These are phyloP conservation scores for Protodeltote pygarga DNA, from an alignment of 2,888 invertebrate genomes.

Conservation along the genomic window DNA sequence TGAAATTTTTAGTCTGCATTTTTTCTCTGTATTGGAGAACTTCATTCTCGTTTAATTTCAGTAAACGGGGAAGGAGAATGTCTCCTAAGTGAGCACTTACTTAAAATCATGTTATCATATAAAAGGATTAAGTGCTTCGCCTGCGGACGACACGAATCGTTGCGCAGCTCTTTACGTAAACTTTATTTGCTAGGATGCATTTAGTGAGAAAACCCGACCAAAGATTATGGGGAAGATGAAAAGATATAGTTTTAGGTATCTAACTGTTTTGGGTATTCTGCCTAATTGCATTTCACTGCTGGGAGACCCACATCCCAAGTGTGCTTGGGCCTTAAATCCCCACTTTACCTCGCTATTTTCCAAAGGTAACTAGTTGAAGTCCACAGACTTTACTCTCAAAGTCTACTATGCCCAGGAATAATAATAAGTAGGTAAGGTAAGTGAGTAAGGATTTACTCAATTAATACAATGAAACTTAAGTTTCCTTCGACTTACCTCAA, in stretches of 20 bases:
- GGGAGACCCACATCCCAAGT: too few species aligned
- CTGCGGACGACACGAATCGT: constrained; percentile 39
- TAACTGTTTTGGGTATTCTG: too few species aligned
- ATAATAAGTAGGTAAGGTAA: too few species aligned
- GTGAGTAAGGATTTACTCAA: too few species aligned
- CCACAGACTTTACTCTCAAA: too few species aligned
- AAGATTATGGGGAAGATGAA: background rate
- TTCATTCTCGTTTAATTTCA: constrained; percentile 14
- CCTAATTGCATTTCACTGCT: too few species aligned
- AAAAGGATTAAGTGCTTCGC: constrained; percentile 39
- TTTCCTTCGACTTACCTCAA: too few species aligned
- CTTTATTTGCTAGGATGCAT: constrained; percentile 13
- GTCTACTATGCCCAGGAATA: too few species aligned
- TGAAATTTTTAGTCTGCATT: background rate
- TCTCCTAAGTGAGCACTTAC: constrained; percentile 20
- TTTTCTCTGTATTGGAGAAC: background rate
- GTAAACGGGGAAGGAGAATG: constrained; percentile 19
- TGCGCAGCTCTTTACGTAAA: constrained; percentile 22
- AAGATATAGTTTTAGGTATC: background rate
- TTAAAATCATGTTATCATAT: constrained; percentile 33
- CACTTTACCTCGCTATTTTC: too few species aligned
- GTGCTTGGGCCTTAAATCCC: too few species aligned
- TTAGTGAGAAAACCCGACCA: constrained; percentile 6
- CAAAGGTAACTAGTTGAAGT: too few species aligned
- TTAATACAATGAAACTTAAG: too few species aligned